Evolutionary conservation across 1,140 invertebrate genomes (phyloP).

Genomic region (Chymomyza costata): DNA sequence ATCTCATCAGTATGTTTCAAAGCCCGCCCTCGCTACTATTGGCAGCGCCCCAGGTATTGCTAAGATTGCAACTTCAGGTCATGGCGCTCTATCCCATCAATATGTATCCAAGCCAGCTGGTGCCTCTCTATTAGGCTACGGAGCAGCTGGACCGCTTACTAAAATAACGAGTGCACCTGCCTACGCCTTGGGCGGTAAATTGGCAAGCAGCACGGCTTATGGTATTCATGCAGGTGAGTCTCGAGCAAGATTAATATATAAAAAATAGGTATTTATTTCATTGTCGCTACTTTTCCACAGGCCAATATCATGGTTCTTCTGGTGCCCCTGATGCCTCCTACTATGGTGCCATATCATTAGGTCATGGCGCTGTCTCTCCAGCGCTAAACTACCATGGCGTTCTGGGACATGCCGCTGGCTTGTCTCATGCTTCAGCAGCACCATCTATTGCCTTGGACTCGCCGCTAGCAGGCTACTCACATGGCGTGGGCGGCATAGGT

Average conservation of each 20-base stretch:
- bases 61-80: conserved; percentile 31
- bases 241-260: background rate
- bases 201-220: conserved; percentile 38
- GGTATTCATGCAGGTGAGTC: conserved; percentile 43
- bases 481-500: conserved; percentile 57
- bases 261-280: too few species aligned
- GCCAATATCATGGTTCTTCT: conserved; percentile 24
- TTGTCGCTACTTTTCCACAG: conserved; percentile 7
- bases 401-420: conserved; percentile 30
- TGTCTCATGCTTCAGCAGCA: conserved; percentile 2
- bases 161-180: conserved; percentile 40
- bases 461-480: conserved; percentile 48
- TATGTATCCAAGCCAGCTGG: conserved; percentile 16
- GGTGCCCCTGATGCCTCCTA: conserved; percentile 39
- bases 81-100: conserved; percentile 16
- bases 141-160: conserved; percentile 16
- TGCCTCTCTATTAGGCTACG: conserved; percentile 3
- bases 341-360: conserved; percentile 61
- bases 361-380: conserved; percentile 48
- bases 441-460: conserved; percentile 24
- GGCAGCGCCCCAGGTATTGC: conserved; percentile 23
- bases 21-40: conserved; percentile 36
- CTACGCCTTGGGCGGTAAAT: conserved; percentile 25
- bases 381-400: conserved; percentile 54
- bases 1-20: conserved; percentile 61